Evolutionary conservation across 2,888 invertebrate species (phyloP).

Genomic region (Pandemis corylana): DNA sequence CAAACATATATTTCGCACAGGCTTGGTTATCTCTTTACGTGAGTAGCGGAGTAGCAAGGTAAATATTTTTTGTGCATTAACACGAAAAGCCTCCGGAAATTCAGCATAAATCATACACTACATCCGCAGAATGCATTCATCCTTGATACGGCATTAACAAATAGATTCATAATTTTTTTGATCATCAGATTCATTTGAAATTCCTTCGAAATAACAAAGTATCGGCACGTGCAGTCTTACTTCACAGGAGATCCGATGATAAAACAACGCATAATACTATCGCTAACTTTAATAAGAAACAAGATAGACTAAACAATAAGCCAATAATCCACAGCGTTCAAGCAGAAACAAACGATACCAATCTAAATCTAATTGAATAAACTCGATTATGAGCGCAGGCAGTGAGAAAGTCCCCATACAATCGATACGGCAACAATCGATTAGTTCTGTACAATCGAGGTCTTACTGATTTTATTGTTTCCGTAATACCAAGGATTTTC

Average conservation of each 20-base stretch:
- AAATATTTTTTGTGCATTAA: no score
- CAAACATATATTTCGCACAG: no score
- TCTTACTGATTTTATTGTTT: slow-evolving; percentile 14
- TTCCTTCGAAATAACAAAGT: no score
- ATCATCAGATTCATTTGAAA: no score
- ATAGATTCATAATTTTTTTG: no score
- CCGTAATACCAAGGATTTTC: slow-evolving; percentile 20
- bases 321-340: slow-evolving; percentile 18
- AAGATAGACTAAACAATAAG: slow-evolving; percentile 28
- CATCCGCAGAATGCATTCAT: background rate
- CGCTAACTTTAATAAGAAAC: slow-evolving; percentile 14
- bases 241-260: background rate
- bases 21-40: no score
- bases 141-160: no score
- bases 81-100: background rate
- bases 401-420: slow-evolving; percentile 32
- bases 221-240: no score
- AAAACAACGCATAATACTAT: slow-evolving; percentile 1
- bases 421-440: slow-evolving; percentile 33
- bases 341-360: slow-evolving; percentile 22
- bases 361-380: slow-evolving; percentile 34
- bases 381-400: slow-evolving; percentile 17
- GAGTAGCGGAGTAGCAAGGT: no score
- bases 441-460: slow-evolving; percentile 25
- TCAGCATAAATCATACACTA: no score